These are phyloP conservation scores for Artibeus jamaicensis DNA, from an alignment of 2,797 vertebrate genomes.

Conservation along the genomic window DNA sequence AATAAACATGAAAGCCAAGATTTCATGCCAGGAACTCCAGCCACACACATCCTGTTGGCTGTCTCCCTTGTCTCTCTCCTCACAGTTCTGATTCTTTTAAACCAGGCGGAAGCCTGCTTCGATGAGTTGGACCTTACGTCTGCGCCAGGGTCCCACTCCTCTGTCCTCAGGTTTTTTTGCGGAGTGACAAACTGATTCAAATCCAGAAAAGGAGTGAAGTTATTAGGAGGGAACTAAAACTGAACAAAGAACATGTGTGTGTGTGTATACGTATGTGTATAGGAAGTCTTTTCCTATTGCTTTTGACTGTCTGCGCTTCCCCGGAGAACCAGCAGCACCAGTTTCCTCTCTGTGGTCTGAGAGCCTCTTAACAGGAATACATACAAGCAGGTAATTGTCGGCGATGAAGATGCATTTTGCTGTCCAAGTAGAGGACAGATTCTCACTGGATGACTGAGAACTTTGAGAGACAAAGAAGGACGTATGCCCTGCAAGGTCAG, in stretches of 20 bases:
- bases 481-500: conserved; percentile 78
- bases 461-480: conserved; percentile 69
- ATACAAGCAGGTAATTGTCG: conserved; percentile 44
- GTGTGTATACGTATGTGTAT: too few species aligned
- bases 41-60: conserved; percentile 79
- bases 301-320: conserved; percentile 80
- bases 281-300: conserved; percentile 77
- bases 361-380: conserved; percentile 47
- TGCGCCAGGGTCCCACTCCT: conserved; percentile 55
- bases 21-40: conserved; percentile 69
- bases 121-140: conserved; percentile 57
- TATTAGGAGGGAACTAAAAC: conserved; percentile 74
- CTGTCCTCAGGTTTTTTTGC: conserved; percentile 67
- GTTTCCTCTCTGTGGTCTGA: conserved; percentile 81
- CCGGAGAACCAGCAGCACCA: conserved; percentile 78
- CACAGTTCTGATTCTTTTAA: conserved; percentile 70
- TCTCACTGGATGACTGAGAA: conserved; percentile 68
- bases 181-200: conserved; percentile 67
- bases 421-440: conserved; percentile 55
- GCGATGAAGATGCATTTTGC: conserved; percentile 28
- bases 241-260: neutral
- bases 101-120: conserved; percentile 58
- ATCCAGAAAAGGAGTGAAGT: conserved; percentile 79
- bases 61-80: conserved; percentile 62
- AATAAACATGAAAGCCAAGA: conserved; percentile 80